Conservation (phyloP, 2,797 vertebrate genomes). For the Sciurus carolinensis region DNA sequence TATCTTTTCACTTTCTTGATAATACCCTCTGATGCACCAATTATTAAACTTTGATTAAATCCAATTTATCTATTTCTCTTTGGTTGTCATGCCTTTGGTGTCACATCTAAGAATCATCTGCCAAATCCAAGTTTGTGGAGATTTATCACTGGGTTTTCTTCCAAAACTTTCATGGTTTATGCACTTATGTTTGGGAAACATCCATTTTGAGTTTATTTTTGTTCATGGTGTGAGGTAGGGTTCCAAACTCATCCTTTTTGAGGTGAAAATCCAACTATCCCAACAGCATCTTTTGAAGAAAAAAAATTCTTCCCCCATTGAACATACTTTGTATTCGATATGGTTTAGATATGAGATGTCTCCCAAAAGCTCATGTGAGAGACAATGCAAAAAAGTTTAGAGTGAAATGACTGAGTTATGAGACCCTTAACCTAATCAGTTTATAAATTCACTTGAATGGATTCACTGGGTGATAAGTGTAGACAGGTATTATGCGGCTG, state of each 20-base stretch:
- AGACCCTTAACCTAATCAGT: no score
- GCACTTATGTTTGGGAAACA: background rate
- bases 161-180: background rate
- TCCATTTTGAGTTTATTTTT: conserved; percentile 32
- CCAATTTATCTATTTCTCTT: background rate
- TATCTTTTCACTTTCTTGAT: background rate
- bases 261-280: background rate
- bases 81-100: background rate
- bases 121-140: conserved; percentile 4
- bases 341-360: no score
- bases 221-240: background rate
- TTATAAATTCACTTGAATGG: no score
- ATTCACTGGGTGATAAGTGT: no score
- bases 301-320: conserved; percentile 46
- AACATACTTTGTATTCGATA: background rate
- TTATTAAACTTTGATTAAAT: background rate
- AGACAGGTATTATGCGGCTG: no score
- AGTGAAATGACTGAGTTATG: no score
- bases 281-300: background rate
- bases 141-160: background rate
- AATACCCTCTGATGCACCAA: background rate
- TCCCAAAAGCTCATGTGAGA: no score
- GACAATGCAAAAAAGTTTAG: no score
- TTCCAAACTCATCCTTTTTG: background rate
- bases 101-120: background rate